A percentile compares a stretch with the other conserved stretches of the same genome.
Evolutionary conservation across 2,797 vertebrate genomes (phyloP).

Genomic region (Neostethus bicornis): DNA sequence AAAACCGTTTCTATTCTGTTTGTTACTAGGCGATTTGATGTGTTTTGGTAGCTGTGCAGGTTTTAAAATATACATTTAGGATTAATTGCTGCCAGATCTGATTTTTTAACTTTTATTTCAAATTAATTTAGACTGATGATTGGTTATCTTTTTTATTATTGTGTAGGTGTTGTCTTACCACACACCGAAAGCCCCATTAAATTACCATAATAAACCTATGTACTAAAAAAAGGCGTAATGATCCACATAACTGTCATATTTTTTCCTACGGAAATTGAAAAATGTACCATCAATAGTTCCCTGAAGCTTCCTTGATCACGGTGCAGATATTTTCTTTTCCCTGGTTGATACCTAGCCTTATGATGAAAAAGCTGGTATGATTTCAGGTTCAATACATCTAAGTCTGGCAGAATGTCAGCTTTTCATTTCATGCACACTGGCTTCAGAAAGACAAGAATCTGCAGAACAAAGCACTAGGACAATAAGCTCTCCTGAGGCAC

Average conservation of each 20-base stretch:
- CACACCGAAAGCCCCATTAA: too few species aligned
- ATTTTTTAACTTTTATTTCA: not conserved
- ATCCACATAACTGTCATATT: too few species aligned
- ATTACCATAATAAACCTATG: too few species aligned
- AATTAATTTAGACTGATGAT: not conserved
- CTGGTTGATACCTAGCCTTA: not conserved
- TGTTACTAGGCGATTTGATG: conserved; percentile 10
- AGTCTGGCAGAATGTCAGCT: conserved; percentile 1
- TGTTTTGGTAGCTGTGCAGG: not conserved
- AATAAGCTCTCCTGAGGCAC: not conserved
- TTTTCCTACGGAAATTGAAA: too few species aligned
- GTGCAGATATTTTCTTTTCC: not conserved
- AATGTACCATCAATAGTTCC: not conserved
- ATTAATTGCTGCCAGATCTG: conserved; percentile 7
- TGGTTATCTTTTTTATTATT: not conserved
- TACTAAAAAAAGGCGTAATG: too few species aligned
- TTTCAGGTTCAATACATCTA: conserved; percentile 3
- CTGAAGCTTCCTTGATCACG: not conserved
- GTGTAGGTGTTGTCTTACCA: too few species aligned
- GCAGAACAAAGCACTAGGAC: conserved; percentile 3
- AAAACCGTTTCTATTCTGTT: not conserved
- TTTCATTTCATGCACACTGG: conserved; percentile 4
- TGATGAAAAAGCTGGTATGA: not conserved
- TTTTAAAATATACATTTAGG: conserved; percentile 24
- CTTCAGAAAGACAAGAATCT: conserved; percentile 7